Evolutionary conservation across 2,888 invertebrate species (phyloP).

Genomic region (Atethmia centrago): DNA sequence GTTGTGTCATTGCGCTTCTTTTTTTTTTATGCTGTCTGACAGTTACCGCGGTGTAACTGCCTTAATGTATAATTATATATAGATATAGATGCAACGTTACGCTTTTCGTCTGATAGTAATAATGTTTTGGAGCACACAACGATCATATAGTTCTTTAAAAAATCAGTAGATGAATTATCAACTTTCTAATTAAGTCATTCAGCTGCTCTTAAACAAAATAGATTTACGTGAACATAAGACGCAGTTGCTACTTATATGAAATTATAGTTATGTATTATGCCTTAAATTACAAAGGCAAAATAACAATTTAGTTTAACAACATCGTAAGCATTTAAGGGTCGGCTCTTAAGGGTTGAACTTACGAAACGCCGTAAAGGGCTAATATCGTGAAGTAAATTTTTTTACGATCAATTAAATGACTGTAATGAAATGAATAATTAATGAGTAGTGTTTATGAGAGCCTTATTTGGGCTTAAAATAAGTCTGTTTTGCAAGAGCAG

Average conservation of each 20-base stretch:
- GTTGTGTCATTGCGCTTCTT: no score
- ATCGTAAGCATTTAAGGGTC: constrained; percentile 42
- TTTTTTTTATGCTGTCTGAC: no score
- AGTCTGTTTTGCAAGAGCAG: constrained; percentile 2
- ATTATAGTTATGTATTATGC: background rate
- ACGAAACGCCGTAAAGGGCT: constrained; percentile 45
- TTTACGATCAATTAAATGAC: constrained; percentile 56
- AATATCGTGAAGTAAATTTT: constrained; percentile 55
- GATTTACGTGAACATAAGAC: background rate
- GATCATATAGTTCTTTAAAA: background rate
- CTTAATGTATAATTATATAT: no score
- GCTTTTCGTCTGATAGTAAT: no score
- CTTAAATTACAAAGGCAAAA: constrained; percentile 4
- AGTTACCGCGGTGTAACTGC: no score
- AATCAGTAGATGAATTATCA: background rate
- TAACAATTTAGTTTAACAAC: constrained; percentile 42
- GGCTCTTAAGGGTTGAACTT: constrained; percentile 29
- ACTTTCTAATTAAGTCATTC: background rate
- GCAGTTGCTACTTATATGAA: background rate
- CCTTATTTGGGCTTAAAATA: constrained; percentile 36
- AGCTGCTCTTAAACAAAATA: background rate
- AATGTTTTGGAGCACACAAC: no score
- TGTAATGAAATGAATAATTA: constrained; percentile 52
- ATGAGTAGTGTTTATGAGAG: constrained; percentile 41
- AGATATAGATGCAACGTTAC: no score